Conservation (phyloP, 2,888 invertebrate genomes). For the Linnaemya tessellans region DNA sequence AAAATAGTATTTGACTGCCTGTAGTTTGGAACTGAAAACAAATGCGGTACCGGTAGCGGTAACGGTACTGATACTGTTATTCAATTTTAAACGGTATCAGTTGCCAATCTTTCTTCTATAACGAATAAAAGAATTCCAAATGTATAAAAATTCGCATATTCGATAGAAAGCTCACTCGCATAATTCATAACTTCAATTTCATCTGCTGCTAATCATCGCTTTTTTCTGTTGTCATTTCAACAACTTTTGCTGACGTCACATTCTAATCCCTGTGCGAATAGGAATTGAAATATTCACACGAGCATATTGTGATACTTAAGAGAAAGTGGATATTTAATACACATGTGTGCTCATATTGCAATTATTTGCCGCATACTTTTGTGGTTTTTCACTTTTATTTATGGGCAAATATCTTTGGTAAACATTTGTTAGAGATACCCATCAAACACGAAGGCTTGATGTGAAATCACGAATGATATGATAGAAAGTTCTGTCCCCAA, state of each 20-base stretch:
- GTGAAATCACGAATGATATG: not conserved
- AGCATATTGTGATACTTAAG: not conserved
- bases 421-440: not conserved
- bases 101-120: too few species aligned
- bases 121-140: too few species aligned
- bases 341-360: not conserved
- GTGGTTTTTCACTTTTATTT: not conserved
- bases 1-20: too few species aligned
- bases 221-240: slow-evolving; percentile 9
- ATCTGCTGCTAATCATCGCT: not conserved
- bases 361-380: slow-evolving; percentile 17
- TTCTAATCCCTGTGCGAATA: slow-evolving; percentile 19
- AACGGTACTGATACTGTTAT: too few species aligned
- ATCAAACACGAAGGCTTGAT: not conserved
- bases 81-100: too few species aligned
- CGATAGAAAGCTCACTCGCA: too few species aligned
- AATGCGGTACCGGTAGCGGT: too few species aligned
- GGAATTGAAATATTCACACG: not conserved
- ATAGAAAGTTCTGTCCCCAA: not conserved
- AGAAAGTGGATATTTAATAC: not conserved
- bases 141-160: too few species aligned
- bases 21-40: too few species aligned
- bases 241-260: slow-evolving; percentile 65
- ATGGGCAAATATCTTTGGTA: not conserved
- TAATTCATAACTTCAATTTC: too few species aligned